Evolutionary conservation across 1,140 invertebrate genomes (phyloP).

Genomic region (Drosophila rhopaloa): DNA sequence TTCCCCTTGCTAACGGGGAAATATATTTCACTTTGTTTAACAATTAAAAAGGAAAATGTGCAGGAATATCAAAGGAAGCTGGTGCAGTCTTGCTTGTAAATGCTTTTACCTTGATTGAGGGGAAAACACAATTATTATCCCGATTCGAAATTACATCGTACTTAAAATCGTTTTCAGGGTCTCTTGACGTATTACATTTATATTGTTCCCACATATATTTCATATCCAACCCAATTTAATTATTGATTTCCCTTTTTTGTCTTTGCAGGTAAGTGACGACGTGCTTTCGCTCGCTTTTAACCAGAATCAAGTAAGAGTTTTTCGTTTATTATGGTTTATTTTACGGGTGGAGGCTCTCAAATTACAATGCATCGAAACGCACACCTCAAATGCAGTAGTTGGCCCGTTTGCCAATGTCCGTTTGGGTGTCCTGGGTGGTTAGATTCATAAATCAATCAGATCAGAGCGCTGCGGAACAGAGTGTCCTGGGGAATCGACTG

Average conservation of each 20-base stretch:
- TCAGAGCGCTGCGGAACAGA: not conserved
- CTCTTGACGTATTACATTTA: too few relatives aligned
- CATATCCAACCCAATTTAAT: not conserved
- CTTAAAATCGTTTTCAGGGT: too few relatives aligned
- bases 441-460: slow-evolving; percentile 59
- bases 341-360: not conserved
- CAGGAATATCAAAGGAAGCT: not conserved
- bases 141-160: too few relatives aligned
- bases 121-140: not conserved
- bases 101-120: not conserved
- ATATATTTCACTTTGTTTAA: slow-evolving; percentile 6
- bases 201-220: not conserved
- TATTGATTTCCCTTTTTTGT: slow-evolving; percentile 21
- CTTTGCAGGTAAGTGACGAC: slow-evolving; percentile 82
- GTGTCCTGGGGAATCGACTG: slow-evolving; percentile 13
- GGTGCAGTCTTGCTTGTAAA: not conserved
- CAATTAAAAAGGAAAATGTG: slow-evolving; percentile 15
- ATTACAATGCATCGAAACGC: slow-evolving; percentile 16
- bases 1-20: not conserved
- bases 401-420: not conserved
- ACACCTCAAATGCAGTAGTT: slow-evolving; percentile 19
- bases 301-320: slow-evolving; percentile 79
- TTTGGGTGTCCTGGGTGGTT: not conserved
- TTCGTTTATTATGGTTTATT: slow-evolving; percentile 27
- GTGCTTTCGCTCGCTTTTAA: slow-evolving; percentile 80